phyloP scores from a whole-genome alignment of 2,888 invertebrate genomes.

The Caenorhabditis drosophilae region DNA sequence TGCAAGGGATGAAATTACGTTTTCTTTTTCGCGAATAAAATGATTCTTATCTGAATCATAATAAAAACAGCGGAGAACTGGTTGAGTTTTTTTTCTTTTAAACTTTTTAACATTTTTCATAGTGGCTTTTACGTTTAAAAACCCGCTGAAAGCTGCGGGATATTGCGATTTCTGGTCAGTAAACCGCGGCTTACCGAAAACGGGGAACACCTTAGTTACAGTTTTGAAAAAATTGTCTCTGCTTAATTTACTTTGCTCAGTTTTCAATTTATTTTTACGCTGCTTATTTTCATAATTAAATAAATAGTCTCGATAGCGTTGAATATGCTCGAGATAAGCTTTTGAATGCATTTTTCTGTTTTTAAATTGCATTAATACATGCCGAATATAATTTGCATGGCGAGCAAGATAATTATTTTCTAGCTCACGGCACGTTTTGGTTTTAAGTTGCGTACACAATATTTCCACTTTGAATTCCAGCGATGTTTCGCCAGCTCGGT shows the following conservation, averaged over 20 bases:
- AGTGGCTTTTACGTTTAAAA: slow-evolving; percentile 27
- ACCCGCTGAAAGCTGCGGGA: slow-evolving; percentile 14
- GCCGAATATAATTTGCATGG: slow-evolving; percentile 20
- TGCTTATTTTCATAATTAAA: slow-evolving; percentile 31
- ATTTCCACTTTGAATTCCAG: slow-evolving; percentile 74
- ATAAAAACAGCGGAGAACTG: slow-evolving; percentile 19
- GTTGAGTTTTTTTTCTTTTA: slow-evolving; percentile 14
- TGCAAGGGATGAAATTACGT: slow-evolving; percentile 6
- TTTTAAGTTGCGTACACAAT: slow-evolving; percentile 66
- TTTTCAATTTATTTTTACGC: slow-evolving; percentile 13
- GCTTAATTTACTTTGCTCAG: slow-evolving; percentile 24
- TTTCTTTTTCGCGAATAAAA: slow-evolving; percentile 22
- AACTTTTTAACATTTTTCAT: slow-evolving; percentile 21
- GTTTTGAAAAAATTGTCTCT: slow-evolving; percentile 22
- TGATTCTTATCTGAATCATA: slow-evolving; percentile 25
- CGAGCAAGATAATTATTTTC: slow-evolving; percentile 43
- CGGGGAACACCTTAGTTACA: slow-evolving; percentile 17
- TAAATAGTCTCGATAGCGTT: slow-evolving; percentile 29
- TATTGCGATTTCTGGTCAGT: slow-evolving; percentile 16
- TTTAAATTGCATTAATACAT: slow-evolving; percentile 22
- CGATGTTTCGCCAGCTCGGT: slow-evolving; percentile 76
- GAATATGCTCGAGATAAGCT: slow-evolving; percentile 28
- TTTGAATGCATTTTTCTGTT: background rate
- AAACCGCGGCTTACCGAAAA: too few relatives aligned
- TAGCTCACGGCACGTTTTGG: slow-evolving; percentile 49